These are phyloP conservation scores for Aurelia aurita complex sp. Pacific DNA, from an alignment of 30 jellyfish, hydroid and myxozoan genomes.

Conservation along the genomic window DNA sequence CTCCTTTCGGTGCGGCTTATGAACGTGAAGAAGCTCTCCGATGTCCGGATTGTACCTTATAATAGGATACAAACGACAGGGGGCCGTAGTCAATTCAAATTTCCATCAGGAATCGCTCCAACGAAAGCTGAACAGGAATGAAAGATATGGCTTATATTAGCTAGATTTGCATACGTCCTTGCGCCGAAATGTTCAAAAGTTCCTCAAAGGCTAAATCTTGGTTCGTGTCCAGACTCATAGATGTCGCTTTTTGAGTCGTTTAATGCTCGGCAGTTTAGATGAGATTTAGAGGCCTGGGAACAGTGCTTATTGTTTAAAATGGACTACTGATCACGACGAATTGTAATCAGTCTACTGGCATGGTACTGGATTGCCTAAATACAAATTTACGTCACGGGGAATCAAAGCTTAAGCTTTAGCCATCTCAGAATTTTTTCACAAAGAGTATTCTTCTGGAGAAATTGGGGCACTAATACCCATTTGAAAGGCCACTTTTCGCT, in stretches of 20 bases:
- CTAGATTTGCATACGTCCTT: constrained; percentile 27
- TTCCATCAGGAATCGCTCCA: constrained; percentile 52
- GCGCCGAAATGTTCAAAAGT: too few species aligned
- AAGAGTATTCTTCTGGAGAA: too few species aligned
- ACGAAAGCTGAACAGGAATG: constrained; percentile 68
- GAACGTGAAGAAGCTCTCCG: constrained; percentile 69
- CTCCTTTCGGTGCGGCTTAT: constrained; percentile 78
- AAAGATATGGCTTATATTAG: constrained; percentile 53
- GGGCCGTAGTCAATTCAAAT: constrained; percentile 53
- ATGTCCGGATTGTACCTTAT: constrained; percentile 75
- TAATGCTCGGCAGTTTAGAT: constrained; percentile 5
- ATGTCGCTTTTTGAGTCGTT: neutral
- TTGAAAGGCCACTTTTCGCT: too few species aligned
- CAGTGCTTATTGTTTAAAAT: neutral
- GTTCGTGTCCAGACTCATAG: constrained; percentile 9
- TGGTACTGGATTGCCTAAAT: too few species aligned
- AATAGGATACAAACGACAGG: constrained; percentile 76
- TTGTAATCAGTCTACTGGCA: too few species aligned
- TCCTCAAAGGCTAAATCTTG: too few species aligned
- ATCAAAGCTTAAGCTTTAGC: too few species aligned
- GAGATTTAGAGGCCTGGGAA: neutral
- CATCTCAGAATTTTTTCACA: too few species aligned
- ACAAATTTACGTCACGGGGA: too few species aligned
- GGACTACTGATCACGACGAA: too few species aligned
- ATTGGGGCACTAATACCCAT: too few species aligned